Evolutionary conservation across 2,113 vertebrate species (phyloP).

Genomic region (Coreoperca whiteheadi): DNA sequence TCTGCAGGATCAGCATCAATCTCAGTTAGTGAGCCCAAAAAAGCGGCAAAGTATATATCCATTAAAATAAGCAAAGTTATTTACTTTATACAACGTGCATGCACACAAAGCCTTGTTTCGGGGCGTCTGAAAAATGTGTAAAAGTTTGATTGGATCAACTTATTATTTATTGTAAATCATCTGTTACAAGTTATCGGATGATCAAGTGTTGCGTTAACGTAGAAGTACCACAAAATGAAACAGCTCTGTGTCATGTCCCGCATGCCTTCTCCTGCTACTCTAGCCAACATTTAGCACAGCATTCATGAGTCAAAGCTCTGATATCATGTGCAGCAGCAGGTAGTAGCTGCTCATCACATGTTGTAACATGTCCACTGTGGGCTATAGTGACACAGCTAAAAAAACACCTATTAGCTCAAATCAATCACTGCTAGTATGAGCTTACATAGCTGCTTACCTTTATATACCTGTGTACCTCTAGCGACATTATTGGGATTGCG

Average conservation of each 20-base stretch:
- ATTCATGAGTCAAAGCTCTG: conserved; percentile 31
- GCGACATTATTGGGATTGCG: not conserved
- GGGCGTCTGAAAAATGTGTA: not conserved
- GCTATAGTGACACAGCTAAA: conserved; percentile 33
- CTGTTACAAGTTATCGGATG: not conserved
- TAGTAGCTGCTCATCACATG: conserved; percentile 42
- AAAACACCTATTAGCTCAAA: not conserved
- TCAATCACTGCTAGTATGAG: not conserved
- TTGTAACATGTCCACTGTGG: conserved; percentile 14
- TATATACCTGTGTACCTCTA: not conserved
- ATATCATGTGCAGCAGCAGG: conserved; percentile 50
- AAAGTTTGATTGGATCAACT: not conserved
- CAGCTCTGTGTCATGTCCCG: not conserved
- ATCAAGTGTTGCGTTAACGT: not conserved
- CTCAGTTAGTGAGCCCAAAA: not conserved
- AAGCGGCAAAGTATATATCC: too few species aligned
- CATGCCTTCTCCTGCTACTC: conserved; percentile 15
- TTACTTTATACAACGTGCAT: not conserved
- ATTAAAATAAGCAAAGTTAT: not conserved
- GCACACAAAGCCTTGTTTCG: not conserved
- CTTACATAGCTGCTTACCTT: not conserved
- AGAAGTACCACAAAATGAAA: conserved; percentile 7
- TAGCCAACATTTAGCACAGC: conserved; percentile 30
- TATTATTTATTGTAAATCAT: not conserved
- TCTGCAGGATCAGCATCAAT: not conserved